A percentile compares a stretch with the other conserved stretches of the same genome.
Conservation (phyloP, 1,140 invertebrate genomes). For the Cyclina sinensis region DNA sequence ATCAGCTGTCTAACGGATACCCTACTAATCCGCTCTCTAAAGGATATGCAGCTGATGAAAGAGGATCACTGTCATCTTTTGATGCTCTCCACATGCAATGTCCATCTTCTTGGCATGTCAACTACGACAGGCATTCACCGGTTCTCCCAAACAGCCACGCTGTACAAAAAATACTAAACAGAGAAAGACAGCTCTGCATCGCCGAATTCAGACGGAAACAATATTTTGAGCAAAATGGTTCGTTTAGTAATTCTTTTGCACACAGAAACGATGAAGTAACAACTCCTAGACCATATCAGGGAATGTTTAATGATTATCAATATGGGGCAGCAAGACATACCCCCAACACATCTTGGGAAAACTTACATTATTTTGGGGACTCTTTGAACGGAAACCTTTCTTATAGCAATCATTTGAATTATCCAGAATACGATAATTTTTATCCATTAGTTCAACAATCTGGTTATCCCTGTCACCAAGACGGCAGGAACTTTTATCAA, state of each 20-base stretch:
- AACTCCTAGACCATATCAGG: not conserved
- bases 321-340: not conserved
- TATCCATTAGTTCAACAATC: not conserved
- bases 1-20: no score
- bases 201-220: conserved; percentile 77
- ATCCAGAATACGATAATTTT: not conserved
- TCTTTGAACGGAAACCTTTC: not conserved
- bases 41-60: conserved; percentile 40
- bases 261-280: not conserved
- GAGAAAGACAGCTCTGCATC: conserved; percentile 78
- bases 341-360: not conserved
- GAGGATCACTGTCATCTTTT: conserved; percentile 64
- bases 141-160: conserved; percentile 81
- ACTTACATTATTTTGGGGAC: not conserved
- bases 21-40: conserved; percentile 6
- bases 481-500: not conserved
- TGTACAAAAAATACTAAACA: conserved; percentile 77
- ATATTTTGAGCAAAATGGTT: conserved; percentile 55
- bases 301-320: not conserved
- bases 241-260: not conserved
- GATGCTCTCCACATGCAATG: conserved; percentile 70
- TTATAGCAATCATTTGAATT: not conserved
- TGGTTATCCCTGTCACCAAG: not conserved
- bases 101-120: conserved; percentile 79
- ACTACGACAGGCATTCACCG: conserved; percentile 79